Evolutionary conservation across 2,888 invertebrate species (phyloP), one percentile per base, ranked within the genome.

Genomic region (Ganaspis brasiliensis): DNA sequence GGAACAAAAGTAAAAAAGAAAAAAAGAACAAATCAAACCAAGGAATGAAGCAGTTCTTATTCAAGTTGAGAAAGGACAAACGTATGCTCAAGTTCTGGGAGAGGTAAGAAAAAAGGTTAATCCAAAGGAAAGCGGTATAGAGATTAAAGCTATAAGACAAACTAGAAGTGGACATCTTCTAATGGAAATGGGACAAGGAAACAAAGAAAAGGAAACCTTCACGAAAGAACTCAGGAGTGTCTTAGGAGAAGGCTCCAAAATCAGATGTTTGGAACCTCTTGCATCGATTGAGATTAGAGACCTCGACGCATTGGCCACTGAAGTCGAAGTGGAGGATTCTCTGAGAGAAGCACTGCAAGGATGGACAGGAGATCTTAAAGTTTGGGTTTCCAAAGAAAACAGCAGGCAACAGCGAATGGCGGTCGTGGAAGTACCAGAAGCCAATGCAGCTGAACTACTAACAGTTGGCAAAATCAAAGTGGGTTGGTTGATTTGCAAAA

Each of bases 1-100:
- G 6, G 31, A 31, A 31, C 31, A 31, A 31, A 31, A 31, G 31
- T 31, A 31, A 31, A 6, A 31, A 31, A 31, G 31, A 31, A 31
- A n/a, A 45, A 45, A 14, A 10, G 45, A n/a, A 1, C 12, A 14
- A 10, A 9, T 19, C 4, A 55, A 19, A 55, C 2, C 16, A 8
- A 55, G 19, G 16, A 19, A 10, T 16, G 49, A 73, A 16, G 73
- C 61, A 16, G n/a, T 73, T 16, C 16, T 61, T 31, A 73, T 73
- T 1, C 72, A 71, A 14, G 57, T 74, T 5, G 61, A 26, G 0
- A 73, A 49, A 8, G 70, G 61, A 2, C 72, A 37, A 19, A 35
- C 40, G 4, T 80, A 76, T 31, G 75, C 73, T 3, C 74, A 80
- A 5, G 37, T 80, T 0, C 70, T 80, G 2, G n/a, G 19, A 26